These are phyloP conservation scores for Dendrolimus kikuchii DNA, from an alignment of 1,140 invertebrate species.

Conservation along the genomic window DNA sequence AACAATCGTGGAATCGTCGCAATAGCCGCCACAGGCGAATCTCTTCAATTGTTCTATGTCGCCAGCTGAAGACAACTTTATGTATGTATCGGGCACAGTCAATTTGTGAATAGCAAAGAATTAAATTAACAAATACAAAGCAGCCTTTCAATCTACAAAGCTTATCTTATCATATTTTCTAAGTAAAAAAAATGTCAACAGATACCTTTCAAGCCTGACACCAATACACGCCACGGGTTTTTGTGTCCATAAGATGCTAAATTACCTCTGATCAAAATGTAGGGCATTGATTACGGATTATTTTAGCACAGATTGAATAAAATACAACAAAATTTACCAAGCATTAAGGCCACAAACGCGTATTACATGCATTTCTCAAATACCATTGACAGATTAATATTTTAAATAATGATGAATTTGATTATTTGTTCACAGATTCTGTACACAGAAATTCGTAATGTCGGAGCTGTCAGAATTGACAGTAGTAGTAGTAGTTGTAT, in stretches of 20 bases:
- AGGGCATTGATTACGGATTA: slow-evolving; percentile 81
- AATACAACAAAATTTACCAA: no score
- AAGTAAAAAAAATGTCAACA: slow-evolving; percentile 17
- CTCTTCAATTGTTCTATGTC: slow-evolving; percentile 86
- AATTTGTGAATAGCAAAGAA: neutral
- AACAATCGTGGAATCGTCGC: slow-evolving; percentile 85
- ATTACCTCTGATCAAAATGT: slow-evolving; percentile 90
- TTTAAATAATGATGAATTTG: no score
- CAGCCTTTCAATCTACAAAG: slow-evolving; percentile 5
- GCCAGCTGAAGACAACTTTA: slow-evolving; percentile 72
- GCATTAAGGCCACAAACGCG: no score
- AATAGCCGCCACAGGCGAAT: slow-evolving; percentile 86
- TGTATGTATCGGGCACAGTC: slow-evolving; percentile 1
- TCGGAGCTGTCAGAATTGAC: no score
- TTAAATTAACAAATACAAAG: slow-evolving; percentile 25
- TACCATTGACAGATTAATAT: no score
- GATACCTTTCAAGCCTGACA: slow-evolving; percentile 86
- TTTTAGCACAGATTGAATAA: neutral
- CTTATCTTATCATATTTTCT: slow-evolving; percentile 30
- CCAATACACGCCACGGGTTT: slow-evolving; percentile 87
- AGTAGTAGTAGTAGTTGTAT: no score
- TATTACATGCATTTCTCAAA: no score
- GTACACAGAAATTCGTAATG: no score
- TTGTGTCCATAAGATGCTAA: slow-evolving; percentile 87
- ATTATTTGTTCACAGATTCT: no score